Percentiles rank a stretch among this genome's conserved stretches.
Evolutionary conservation across 2,888 invertebrate species (phyloP).

Genomic region (Athripsodes cinereus): DNA sequence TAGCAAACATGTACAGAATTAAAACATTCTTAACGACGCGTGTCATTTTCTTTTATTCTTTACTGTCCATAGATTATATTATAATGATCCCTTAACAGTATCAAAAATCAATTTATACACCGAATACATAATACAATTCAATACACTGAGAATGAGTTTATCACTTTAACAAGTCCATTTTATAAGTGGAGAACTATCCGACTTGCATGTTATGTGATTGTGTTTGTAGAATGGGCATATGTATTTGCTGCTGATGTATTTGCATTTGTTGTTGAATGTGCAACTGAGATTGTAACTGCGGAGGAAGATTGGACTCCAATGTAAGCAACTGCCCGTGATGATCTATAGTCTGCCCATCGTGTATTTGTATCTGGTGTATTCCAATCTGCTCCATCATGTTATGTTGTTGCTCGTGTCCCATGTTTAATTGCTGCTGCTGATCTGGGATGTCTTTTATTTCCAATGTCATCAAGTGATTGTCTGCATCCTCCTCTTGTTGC

Average conservation of each 20-base stretch:
- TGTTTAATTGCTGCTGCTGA: background rate
- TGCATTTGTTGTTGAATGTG: constrained; percentile 1
- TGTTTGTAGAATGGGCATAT: background rate
- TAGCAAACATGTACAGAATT: too few species aligned
- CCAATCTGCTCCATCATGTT: background rate
- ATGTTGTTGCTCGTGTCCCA: background rate
- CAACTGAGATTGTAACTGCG: background rate
- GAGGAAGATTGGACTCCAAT: background rate
- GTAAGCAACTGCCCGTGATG: background rate
- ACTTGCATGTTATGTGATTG: background rate
- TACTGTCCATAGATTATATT: too few species aligned
- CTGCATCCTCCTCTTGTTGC: background rate
- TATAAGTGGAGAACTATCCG: too few species aligned
- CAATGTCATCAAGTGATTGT: background rate
- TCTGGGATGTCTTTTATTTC: background rate
- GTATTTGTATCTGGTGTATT: constrained; percentile 4
- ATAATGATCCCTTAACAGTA: too few species aligned
- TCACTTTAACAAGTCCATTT: too few species aligned
- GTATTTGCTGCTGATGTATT: background rate
- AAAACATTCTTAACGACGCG: too few species aligned
- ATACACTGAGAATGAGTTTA: too few species aligned
- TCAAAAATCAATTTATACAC: too few species aligned
- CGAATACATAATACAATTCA: too few species aligned
- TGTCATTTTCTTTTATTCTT: too few species aligned
- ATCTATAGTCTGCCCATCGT: background rate